Base-by-base conservation (phyloP, 2,797 vertebrate species). In the Myiotriccus ornatus region DNA sequence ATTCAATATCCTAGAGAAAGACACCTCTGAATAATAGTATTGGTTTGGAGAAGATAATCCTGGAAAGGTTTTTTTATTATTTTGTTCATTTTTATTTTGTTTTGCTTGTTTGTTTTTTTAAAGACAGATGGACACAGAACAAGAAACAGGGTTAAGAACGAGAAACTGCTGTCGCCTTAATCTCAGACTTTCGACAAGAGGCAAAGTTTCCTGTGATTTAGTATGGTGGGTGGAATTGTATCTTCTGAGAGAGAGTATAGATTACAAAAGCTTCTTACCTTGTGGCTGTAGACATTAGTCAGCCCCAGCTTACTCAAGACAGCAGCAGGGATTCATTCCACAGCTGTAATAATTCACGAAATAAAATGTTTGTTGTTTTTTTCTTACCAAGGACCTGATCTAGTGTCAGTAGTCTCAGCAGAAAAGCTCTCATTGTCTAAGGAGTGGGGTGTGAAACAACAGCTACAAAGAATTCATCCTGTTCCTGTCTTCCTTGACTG, bases 251-350 rank as follows among this genome's bases (percentile, higher is more conserved):
- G 71, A 71, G 44, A 46, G n/a, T 71, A 23, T 87, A 85, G 71
- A 91, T 94, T 87, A 89, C 37, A 89, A 80, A 93, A 56, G 16
- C 3, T 77, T 85, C 60, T 20, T 80, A 92, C 32, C 87, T 79
- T 74, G 67, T 89, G 46, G 71, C 79, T 91, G 56, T 55, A 63
- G 79, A 64, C 49, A 91, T 94, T 92, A 89, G 63, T 96, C 92
- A 95, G 47, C 44, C 44, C 35, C 44, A 87, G 59, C 47, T 94
- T 87, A 73, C 44, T 56, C 44, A 35, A 67, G 78, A 85, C 60
- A 93, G 53, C 44, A 87, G 64, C 41, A 71, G 44, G 37, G 53
- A 67, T 92, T 94, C 81, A 77, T 91, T 92, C 52, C 67, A 55
- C 57, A 81, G 7, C 52, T 50, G 49, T 80, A 77, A 94, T 93